Percentiles rank a stretch among this genome's conserved stretches.
Conservation (phyloP, 1,140 invertebrate genomes). For the Trichogramma pretiosum region DNA sequence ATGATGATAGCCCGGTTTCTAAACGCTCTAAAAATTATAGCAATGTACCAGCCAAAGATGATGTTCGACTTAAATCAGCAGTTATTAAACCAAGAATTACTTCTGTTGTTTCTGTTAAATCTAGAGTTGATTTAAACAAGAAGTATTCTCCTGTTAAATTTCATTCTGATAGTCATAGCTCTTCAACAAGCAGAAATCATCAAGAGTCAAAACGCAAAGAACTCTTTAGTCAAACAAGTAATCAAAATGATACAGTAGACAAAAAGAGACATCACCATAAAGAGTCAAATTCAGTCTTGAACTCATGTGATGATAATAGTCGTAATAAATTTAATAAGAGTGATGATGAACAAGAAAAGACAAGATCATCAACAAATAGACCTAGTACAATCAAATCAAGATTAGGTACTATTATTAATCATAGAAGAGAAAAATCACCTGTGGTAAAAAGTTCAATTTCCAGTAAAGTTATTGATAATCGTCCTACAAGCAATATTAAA, state of each 20-base stretch:
- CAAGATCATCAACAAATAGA: constrained; percentile 21
- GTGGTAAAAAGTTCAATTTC: constrained; percentile 24
- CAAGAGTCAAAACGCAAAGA: constrained; percentile 1
- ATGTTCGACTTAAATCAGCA: constrained; percentile 31
- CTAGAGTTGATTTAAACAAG: constrained; percentile 32
- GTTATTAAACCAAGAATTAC: constrained; percentile 37
- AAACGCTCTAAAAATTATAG: constrained; percentile 18
- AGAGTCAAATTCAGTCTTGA: constrained; percentile 26
- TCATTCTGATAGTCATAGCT: no score
- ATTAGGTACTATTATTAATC: constrained; percentile 21
- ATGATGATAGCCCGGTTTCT: background rate
- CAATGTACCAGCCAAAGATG: constrained; percentile 17
- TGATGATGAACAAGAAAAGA: constrained; percentile 21
- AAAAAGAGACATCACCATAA: constrained; percentile 14
- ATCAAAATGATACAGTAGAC: constrained; percentile 18
- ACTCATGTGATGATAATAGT: constrained; percentile 21
- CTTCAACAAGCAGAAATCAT: constrained; percentile 5
- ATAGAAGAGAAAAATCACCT: background rate
- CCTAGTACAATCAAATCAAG: constrained; percentile 29
- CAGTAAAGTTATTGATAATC: constrained; percentile 29
- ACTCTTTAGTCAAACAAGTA: constrained; percentile 11
- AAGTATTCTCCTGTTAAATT: no score
- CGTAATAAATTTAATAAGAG: constrained; percentile 18
- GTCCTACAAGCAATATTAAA: constrained; percentile 43
- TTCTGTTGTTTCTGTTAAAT: constrained; percentile 40